Conservation (phyloP, 1,140 invertebrate genomes). For the Achroia grisella region DNA sequence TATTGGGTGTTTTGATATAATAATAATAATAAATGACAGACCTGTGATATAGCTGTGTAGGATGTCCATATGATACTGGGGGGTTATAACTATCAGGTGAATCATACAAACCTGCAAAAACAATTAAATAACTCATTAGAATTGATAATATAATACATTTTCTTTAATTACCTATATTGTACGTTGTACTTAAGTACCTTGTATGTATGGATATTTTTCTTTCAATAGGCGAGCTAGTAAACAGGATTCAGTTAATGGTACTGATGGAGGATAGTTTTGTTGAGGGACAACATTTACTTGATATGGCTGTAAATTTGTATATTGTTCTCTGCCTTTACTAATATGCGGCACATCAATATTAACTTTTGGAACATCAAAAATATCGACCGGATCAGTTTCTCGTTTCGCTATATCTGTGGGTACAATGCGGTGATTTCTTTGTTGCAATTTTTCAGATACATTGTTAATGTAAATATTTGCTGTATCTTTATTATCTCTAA, state of each 20-base stretch:
- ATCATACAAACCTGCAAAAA: conserved; percentile 17
- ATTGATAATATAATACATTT: conserved; percentile 4
- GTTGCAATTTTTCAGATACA: conserved; percentile 5
- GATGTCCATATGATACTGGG: conserved; percentile 9
- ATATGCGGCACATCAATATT: neutral
- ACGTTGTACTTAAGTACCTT: conserved; percentile 18
- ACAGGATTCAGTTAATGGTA: conserved; percentile 24
- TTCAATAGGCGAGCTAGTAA: conserved; percentile 38
- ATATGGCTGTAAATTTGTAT: conserved; percentile 11
- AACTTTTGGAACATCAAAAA: neutral
- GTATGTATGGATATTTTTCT: conserved; percentile 26
- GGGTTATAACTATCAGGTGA: conserved; percentile 13
- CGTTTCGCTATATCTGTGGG: conserved; percentile 25
- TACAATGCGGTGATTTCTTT: neutral
- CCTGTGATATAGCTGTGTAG: neutral
- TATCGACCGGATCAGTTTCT: conserved; percentile 5
- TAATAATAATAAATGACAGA: too few species aligned
- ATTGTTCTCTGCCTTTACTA: conserved; percentile 5
- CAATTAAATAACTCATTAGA: too few species aligned
- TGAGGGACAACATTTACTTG: conserved; percentile 1
- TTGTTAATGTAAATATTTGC: neutral
- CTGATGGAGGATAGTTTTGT: conserved; percentile 2
- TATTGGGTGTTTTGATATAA: too few species aligned
- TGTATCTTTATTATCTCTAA: neutral
- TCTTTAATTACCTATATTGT: neutral